A percentile compares a stretch with the other conserved stretches of the same genome.
phyloP scores from a whole-genome alignment of 2,888 invertebrate genomes.

The Sceliomorpha sp. region DNA sequence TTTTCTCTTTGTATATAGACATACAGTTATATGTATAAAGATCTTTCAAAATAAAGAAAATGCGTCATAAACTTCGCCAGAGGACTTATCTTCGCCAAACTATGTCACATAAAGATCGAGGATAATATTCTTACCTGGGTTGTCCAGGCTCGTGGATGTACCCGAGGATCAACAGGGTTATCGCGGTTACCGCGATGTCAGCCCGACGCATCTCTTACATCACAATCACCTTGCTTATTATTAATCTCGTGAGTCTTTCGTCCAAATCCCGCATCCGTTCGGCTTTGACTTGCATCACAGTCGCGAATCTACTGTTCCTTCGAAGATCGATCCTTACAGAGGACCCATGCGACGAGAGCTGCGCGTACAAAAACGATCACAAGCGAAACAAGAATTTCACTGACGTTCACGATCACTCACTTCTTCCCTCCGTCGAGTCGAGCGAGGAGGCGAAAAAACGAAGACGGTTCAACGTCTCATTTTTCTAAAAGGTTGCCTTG shows the following conservation, averaged over 20 bases:
- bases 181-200: conserved; percentile 80
- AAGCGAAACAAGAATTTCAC: conserved; percentile 10
- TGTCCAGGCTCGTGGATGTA: conserved; percentile 76
- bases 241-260: conserved; percentile 66
- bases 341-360: conserved; percentile 8
- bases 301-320: conserved; percentile 18
- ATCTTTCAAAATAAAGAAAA: too few species aligned
- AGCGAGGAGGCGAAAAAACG: neutral
- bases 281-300: conserved; percentile 49
- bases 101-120: conserved; percentile 22
- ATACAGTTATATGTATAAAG: too few species aligned
- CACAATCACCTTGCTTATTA: conserved; percentile 75
- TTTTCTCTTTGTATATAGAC: too few species aligned
- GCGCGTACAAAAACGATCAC: conserved; percentile 18
- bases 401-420: conserved; percentile 13
- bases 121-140: conserved; percentile 68
- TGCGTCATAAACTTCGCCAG: too few species aligned
- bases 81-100: too few species aligned
- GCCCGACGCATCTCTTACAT: conserved; percentile 80
- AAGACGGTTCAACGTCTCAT: conserved; percentile 12
- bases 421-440: neutral
- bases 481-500: conserved; percentile 24
- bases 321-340: neutral
- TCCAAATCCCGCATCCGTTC: conserved; percentile 43
- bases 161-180: conserved; percentile 78